Evolutionary conservation across 2,797 vertebrate species (phyloP).

Genomic region (Sarcophilus harrisii): DNA sequence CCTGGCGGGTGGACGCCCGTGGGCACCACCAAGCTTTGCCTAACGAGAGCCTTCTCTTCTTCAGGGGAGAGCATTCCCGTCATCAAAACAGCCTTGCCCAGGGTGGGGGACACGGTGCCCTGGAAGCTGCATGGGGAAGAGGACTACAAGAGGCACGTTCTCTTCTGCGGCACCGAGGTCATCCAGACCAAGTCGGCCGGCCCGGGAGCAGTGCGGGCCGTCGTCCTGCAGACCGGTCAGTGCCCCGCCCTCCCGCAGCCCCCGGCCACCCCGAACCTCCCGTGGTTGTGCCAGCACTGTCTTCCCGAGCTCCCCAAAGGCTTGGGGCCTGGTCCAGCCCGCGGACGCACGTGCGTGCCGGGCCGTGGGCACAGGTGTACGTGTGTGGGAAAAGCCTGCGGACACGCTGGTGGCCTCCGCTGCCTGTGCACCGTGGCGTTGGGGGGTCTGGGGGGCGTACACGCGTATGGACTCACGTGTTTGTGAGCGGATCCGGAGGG

Average conservation of each 20-base stretch:
- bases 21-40: background rate
- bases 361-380: no score
- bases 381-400: no score
- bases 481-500: background rate
- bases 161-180: constrained; percentile 89
- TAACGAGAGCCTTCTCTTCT: constrained; percentile 61
- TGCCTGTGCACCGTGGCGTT: background rate
- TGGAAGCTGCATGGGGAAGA: constrained; percentile 83
- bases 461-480: accelerated
- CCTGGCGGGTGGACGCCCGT: background rate
- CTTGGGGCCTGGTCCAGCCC: background rate
- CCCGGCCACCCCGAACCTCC: background rate
- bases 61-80: constrained; percentile 88
- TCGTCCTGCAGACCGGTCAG: constrained; percentile 87
- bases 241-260: background rate
- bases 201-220: constrained; percentile 77
- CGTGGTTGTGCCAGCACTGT: background rate
- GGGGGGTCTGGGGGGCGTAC: accelerated
- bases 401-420: background rate
- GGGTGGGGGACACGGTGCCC: constrained; percentile 64
- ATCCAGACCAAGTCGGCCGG: constrained; percentile 83
- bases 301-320: background rate
- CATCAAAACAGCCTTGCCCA: constrained; percentile 84
- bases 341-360: background rate
- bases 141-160: constrained; percentile 84